Conservation (phyloP, 2,797 vertebrate species). For the Neopelma chrysocephalum region DNA sequence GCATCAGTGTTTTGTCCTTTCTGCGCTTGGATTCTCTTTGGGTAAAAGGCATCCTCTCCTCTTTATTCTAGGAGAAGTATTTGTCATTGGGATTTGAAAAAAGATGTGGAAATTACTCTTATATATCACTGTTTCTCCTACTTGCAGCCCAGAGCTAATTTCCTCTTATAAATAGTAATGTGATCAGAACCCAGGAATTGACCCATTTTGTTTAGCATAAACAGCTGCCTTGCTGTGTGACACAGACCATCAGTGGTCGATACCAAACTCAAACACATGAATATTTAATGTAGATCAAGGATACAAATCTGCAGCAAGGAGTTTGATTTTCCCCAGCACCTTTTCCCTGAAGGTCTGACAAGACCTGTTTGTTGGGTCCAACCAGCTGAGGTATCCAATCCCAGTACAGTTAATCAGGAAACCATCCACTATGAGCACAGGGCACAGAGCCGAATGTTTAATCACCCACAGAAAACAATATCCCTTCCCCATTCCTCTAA, state of each 20-base stretch:
- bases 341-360: neutral
- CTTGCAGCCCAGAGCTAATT: neutral
- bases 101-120: neutral
- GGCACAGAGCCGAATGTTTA: neutral
- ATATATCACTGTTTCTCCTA: neutral
- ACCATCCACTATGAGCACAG: neutral
- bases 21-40: neutral
- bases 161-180: neutral
- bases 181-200: neutral
- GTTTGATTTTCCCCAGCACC: neutral
- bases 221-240: neutral
- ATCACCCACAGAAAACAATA: neutral
- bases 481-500: neutral
- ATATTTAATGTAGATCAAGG: neutral
- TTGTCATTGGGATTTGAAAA: neutral
- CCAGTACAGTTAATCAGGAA: neutral
- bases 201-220: neutral
- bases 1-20: neutral
- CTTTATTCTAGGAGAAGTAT: neutral
- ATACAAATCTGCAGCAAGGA: neutral
- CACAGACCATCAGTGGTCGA: fast-evolving
- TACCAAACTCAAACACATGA: neutral
- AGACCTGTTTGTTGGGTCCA: neutral
- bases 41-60: neutral
- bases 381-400: neutral